phyloP scores from a whole-genome alignment of 2,113 vertebrate genomes.

The Limnothrissa miodon region DNA sequence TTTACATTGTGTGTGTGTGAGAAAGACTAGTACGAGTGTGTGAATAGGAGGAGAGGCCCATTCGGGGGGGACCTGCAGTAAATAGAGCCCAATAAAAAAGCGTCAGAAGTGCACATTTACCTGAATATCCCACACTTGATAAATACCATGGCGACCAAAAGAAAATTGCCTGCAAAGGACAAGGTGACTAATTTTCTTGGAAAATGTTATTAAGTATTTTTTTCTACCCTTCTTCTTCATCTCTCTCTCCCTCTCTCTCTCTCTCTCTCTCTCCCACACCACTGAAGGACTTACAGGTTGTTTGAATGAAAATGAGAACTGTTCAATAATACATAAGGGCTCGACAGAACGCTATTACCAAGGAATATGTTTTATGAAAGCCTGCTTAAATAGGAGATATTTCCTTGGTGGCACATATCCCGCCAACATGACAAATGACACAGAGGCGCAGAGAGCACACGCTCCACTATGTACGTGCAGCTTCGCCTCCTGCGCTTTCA shows the following conservation, averaged over 20 bases:
- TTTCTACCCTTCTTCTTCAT: constrained; percentile 9
- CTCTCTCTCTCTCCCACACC: constrained; percentile 34
- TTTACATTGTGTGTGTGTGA: constrained; percentile 5
- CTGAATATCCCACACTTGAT: constrained; percentile 57
- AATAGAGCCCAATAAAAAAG: constrained; percentile 61
- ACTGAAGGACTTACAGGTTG: constrained; percentile 63
- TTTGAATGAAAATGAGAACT: constrained; percentile 73
- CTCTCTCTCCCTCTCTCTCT: background rate
- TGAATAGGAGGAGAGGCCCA: background rate
- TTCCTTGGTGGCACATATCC: constrained; percentile 62
- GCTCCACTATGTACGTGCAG: constrained; percentile 53
- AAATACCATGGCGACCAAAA: constrained; percentile 55
- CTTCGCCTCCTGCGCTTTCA: constrained; percentile 47
- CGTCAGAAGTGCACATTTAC: constrained; percentile 54
- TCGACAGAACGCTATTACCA: constrained; percentile 67
- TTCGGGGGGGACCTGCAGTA: constrained; percentile 44
- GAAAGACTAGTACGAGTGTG: constrained; percentile 9
- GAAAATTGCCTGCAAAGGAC: constrained; percentile 67
- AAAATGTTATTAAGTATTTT: constrained; percentile 58
- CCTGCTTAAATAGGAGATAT: constrained; percentile 61
- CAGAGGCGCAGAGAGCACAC: constrained; percentile 57
- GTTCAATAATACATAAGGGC: constrained; percentile 73
- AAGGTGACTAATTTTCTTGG: constrained; percentile 60
- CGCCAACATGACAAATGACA: constrained; percentile 66
- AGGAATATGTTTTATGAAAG: constrained; percentile 74